Conservation (phyloP, 2,113 vertebrate genomes). For the Gallinago jamesoni region DNA sequence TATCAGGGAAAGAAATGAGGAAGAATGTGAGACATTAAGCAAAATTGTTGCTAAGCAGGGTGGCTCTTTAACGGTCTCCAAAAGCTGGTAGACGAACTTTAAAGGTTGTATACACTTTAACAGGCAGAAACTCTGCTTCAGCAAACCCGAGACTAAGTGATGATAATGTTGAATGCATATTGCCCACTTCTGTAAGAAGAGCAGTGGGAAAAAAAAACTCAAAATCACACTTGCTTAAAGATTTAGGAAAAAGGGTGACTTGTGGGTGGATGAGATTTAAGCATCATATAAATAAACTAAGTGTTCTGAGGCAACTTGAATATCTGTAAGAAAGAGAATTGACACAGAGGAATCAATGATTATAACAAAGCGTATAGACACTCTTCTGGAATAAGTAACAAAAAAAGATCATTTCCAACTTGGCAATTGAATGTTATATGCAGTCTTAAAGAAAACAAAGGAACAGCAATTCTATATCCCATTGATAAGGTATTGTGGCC, state of each 20-base stretch:
- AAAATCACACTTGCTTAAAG: slow-evolving; percentile 49
- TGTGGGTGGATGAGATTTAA: slow-evolving; percentile 62
- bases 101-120: neutral
- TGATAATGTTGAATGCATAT: slow-evolving; percentile 26
- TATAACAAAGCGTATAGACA: neutral
- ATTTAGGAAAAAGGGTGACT: slow-evolving; percentile 55
- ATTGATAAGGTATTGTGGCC: neutral
- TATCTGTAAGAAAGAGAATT: neutral
- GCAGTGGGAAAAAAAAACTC: neutral
- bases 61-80: neutral
- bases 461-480: neutral
- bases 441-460: neutral
- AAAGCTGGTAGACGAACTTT: slow-evolving; percentile 17
- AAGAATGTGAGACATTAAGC: neutral
- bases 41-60: neutral
- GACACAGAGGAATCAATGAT: neutral
- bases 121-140: slow-evolving; percentile 30
- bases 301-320: slow-evolving; percentile 22
- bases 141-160: slow-evolving; percentile 23
- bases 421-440: neutral
- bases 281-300: slow-evolving; percentile 49
- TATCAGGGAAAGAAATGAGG: neutral
- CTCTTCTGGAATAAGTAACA: neutral
- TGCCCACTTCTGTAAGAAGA: slow-evolving; percentile 41
- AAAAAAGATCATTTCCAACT: neutral